phyloP scores from a whole-genome alignment of 2,888 invertebrate species.

The Drosophila neoperkinsi region DNA sequence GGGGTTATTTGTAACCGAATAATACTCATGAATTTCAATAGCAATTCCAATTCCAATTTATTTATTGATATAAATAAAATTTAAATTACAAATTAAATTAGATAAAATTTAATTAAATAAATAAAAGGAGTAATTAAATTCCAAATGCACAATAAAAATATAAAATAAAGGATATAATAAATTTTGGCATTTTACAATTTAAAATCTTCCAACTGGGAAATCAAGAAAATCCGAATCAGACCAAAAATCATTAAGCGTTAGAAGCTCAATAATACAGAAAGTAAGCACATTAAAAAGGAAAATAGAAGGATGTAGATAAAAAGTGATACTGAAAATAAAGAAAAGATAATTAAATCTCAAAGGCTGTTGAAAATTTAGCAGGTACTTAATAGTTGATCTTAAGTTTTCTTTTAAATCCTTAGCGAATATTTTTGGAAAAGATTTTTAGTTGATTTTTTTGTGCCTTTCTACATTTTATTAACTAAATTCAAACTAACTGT shows the following conservation, averaged over 20 bases:
- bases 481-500: background rate
- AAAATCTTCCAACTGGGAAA: background rate
- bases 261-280: background rate
- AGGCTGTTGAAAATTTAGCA: background rate
- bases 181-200: too few species aligned
- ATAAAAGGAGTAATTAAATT: too few species aligned
- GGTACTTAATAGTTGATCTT: too few species aligned
- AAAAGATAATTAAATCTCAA: background rate
- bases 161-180: too few species aligned
- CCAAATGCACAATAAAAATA: too few species aligned
- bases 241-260: background rate
- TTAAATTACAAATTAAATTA: too few species aligned
- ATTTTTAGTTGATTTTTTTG: background rate
- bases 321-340: background rate
- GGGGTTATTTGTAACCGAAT: background rate
- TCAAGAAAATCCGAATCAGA: background rate
- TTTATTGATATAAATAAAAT: too few species aligned
- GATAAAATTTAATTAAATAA: too few species aligned
- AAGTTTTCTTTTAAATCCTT: background rate
- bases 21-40: background rate
- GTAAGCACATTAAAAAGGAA: fast-evolving
- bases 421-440: background rate
- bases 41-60: background rate
- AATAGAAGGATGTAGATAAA: background rate
- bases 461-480: background rate